Percentiles rank a stretch among this genome's conserved stretches.
Evolutionary conservation across 2,797 vertebrate genomes (phyloP).

Genomic region (Poecilia velifera): DNA sequence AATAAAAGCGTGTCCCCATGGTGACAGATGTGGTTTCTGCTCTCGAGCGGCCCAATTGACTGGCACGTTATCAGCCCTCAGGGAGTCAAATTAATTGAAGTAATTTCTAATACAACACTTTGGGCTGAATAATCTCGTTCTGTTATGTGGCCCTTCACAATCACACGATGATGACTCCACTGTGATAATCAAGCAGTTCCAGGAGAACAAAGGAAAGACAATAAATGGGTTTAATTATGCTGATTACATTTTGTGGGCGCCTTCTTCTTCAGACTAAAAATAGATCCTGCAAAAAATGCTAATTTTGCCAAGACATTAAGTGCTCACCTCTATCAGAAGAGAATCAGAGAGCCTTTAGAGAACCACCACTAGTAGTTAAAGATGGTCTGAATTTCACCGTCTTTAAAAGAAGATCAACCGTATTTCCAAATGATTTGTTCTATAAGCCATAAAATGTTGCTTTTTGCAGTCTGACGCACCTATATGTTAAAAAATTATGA

Average conservation of each 20-base stretch:
- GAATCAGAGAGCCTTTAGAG: not conserved
- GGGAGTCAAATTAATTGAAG: constrained; percentile 60
- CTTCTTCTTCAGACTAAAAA: not conserved
- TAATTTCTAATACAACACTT: constrained; percentile 56
- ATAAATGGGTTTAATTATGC: constrained; percentile 28
- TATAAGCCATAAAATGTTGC: not conserved
- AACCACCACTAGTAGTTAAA: not conserved
- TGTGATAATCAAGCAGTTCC: constrained; percentile 44
- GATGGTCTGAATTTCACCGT: not conserved
- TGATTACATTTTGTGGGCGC: constrained; percentile 29
- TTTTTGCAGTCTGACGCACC: not conserved
- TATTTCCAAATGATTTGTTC: not conserved
- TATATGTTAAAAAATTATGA: not conserved
- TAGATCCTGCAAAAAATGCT: not conserved
- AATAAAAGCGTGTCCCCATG: constrained; percentile 41
- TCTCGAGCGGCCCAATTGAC: constrained; percentile 53
- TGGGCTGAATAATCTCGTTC: constrained; percentile 36
- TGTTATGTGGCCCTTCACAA: constrained; percentile 37
- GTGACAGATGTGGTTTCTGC: constrained; percentile 53
- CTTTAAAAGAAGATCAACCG: not conserved
- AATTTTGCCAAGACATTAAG: not conserved
- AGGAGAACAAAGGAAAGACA: constrained; percentile 22
- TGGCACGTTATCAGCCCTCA: constrained; percentile 41
- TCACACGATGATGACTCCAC: constrained; percentile 34
- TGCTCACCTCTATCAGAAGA: not conserved